Evolutionary conservation across 2,888 invertebrate species (phyloP).

Genomic region (Bursaphelenchus okinawaensis): DNA sequence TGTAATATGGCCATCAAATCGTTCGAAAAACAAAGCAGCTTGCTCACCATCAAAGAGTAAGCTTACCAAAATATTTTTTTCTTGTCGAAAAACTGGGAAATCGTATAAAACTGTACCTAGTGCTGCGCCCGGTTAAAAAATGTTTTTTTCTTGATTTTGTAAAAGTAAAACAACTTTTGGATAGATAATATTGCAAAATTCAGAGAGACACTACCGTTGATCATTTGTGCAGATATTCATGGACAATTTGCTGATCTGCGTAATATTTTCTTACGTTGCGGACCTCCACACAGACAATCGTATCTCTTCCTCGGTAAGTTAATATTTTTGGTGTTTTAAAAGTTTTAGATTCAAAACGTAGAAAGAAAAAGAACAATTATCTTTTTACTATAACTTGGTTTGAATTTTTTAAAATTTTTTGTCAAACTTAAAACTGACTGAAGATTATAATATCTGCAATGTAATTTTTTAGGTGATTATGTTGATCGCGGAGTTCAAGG

Average conservation of each 20-base stretch:
- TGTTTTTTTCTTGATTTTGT: neutral
- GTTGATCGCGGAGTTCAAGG: slow-evolving; percentile 34
- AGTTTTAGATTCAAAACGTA: too few species aligned
- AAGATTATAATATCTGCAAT: too few species aligned
- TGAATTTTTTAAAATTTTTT: neutral
- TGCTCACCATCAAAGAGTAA: slow-evolving; percentile 30
- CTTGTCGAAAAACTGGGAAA: too few species aligned
- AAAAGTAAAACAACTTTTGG: neutral
- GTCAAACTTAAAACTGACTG: too few species aligned
- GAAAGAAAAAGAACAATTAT: too few species aligned
- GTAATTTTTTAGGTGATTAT: slow-evolving; percentile 26
- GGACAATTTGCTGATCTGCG: slow-evolving; percentile 48
- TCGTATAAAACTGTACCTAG: too few species aligned
- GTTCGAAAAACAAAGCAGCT: slow-evolving; percentile 26
- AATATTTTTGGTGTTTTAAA: too few species aligned
- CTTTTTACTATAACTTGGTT: too few species aligned
- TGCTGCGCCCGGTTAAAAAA: too few species aligned
- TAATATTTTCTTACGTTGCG: slow-evolving; percentile 32
- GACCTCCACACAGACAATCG: slow-evolving; percentile 24
- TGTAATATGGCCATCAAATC: slow-evolving; percentile 33
- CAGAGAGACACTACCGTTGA: slow-evolving; percentile 28
- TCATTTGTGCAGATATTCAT: slow-evolving; percentile 44
- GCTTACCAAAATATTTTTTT: neutral
- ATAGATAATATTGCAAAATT: too few species aligned
- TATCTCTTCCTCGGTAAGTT: slow-evolving; percentile 28